Conservation (phyloP, 2,797 vertebrate genomes). For the Amphiprion clarkii region DNA sequence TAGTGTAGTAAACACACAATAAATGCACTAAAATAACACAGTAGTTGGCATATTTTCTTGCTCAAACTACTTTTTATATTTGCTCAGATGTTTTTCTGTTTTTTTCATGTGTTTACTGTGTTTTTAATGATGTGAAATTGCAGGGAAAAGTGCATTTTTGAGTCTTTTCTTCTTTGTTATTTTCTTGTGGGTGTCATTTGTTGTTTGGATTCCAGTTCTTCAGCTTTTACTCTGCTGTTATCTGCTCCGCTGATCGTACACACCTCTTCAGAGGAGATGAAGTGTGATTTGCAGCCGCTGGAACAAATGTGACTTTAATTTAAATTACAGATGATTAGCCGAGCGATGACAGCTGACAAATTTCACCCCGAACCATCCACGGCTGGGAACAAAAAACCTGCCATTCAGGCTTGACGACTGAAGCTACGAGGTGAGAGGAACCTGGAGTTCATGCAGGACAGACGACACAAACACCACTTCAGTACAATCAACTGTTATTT, state of each 20-base stretch:
- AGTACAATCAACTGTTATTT: conserved; percentile 84
- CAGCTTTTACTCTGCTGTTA: not conserved
- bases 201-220: not conserved
- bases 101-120: too few species aligned
- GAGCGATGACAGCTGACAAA: not conserved
- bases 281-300: not conserved
- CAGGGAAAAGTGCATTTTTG: too few species aligned
- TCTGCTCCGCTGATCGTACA: conserved; percentile 2
- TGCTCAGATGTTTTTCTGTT: too few species aligned
- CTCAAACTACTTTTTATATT: too few species aligned
- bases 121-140: too few species aligned
- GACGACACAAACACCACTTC: conserved; percentile 60
- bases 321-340: not conserved
- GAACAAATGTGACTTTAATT: not conserved
- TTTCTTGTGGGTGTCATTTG: too few species aligned
- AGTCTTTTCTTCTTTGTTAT: too few species aligned
- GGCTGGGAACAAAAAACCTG: conserved; percentile 23
- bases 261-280: not conserved
- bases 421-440: too few species aligned
- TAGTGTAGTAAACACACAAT: conserved; percentile 6
- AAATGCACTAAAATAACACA: too few species aligned
- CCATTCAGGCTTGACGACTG: conserved; percentile 14
- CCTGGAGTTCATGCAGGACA: conserved; percentile 22
- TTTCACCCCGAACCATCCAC: not conserved
- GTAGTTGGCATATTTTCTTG: too few species aligned